Conservation (phyloP, 2,888 invertebrate species). For the Lottia scabra region DNA sequence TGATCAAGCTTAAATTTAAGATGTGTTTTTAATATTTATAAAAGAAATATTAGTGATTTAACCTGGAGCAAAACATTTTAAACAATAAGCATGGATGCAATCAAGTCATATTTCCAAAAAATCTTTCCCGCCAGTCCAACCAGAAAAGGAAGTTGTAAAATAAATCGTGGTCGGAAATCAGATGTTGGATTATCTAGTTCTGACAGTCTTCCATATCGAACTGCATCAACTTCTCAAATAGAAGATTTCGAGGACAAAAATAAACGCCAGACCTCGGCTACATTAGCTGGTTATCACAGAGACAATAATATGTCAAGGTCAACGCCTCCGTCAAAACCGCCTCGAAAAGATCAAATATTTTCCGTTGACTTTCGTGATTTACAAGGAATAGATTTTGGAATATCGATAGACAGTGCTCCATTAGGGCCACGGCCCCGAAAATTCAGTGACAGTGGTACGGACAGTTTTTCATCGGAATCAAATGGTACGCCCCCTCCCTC, state of each 20-base stretch:
- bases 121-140: conserved; percentile 33
- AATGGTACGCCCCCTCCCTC: conserved; percentile 11
- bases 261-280: conserved; percentile 27
- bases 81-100: conserved; percentile 50
- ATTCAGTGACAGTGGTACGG: conserved; percentile 14
- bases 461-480: conserved; percentile 7
- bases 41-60: too few relatives aligned
- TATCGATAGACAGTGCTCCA: conserved; percentile 44
- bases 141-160: conserved; percentile 39
- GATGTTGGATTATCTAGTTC: conserved; percentile 9
- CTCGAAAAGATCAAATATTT: conserved; percentile 56
- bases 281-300: conserved; percentile 33
- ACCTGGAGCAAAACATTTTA: background rate
- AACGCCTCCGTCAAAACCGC: conserved; percentile 57
- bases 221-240: conserved; percentile 35
- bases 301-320: conserved; percentile 26
- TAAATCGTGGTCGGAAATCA: conserved; percentile 20
- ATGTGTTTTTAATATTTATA: too few relatives aligned
- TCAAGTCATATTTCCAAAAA: conserved; percentile 56
- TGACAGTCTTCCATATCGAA: conserved; percentile 25
- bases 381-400: conserved; percentile 42
- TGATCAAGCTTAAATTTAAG: too few relatives aligned
- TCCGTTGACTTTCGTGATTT: conserved; percentile 42
- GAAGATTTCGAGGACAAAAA: conserved; percentile 24
- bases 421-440: conserved; percentile 14